Evolutionary conservation across 2,888 invertebrate species (phyloP), one percentile per base, ranked within the genome.

Genomic region (Dryobotodes eremita): DNA sequence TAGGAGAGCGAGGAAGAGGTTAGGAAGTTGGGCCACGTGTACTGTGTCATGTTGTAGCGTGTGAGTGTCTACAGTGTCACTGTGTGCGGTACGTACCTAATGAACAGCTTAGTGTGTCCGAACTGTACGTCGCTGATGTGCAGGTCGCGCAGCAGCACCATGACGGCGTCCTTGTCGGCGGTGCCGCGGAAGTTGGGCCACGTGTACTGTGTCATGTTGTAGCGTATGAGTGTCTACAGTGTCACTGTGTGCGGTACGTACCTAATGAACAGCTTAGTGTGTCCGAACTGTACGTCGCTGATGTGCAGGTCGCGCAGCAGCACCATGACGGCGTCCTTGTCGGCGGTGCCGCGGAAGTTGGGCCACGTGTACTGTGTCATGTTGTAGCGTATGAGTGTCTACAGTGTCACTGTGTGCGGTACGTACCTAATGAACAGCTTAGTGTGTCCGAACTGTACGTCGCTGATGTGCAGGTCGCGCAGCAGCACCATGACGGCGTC

Each of bases 331-430:
- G 99, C 99, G 85, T 99, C 99, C 91, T 97, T 97, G 88, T 98
- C 98, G 74, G 95, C 97, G 74, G 98, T 98, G 8, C 98, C 98
- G 79, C 98, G 98, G 97, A 98, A 99, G 96, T 99, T 99, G 57
- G 99, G 99, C 99, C 99, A 99, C 5, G 99, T 99, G 95, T 98
- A 98, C 92, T 98, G 98, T 0, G 98, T 98, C 98, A 99, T 99
- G 97, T 99, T 99, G 97, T 99, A 99, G 82, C 99, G 98, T 4
- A 6, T 42, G 31, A 36, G 62, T 61, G 17, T 31, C 0, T 31
- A 8, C 10, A 61, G 61, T 31, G 36, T 23, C 36, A 62, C 6
- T 23, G 36, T 36, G 62, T 11, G 23, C 13, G 7, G 64, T 64
- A 23, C n/a, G 3, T 55, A 98, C 92, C 99, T 97, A 86, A 99